Evolutionary conservation across 2,113 vertebrate species (phyloP).

Genomic region (Pygoscelis adeliae): DNA sequence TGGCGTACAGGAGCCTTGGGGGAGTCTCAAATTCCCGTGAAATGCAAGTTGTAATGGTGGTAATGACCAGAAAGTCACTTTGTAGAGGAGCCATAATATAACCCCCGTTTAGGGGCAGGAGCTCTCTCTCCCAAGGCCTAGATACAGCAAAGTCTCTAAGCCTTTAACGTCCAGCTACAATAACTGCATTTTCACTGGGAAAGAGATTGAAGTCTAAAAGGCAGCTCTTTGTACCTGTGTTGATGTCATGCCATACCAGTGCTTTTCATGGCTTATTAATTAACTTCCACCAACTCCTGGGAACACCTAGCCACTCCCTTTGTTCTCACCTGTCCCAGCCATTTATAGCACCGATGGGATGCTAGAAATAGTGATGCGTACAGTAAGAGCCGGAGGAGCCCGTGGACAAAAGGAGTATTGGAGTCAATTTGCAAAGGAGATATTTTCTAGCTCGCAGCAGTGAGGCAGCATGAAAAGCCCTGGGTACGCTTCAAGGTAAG

Average conservation of each 20-base stretch:
- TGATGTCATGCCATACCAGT: rapidly evolving
- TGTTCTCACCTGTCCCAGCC: background rate
- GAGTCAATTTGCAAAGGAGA: background rate
- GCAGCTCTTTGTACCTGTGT: background rate
- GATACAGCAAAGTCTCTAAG: background rate
- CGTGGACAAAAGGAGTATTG: background rate
- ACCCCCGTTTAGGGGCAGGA: rapidly evolving
- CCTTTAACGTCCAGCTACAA: background rate
- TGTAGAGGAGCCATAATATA: background rate
- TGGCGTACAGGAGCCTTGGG: background rate
- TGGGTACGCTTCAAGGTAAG: conserved; percentile 19
- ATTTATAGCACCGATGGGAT: background rate
- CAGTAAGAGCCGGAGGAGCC: background rate
- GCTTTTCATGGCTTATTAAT: background rate
- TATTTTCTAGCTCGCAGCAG: background rate
- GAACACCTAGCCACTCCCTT: conserved; percentile 24
- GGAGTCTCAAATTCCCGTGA: background rate
- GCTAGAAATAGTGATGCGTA: background rate
- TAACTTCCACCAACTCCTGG: background rate
- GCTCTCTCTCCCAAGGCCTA: background rate
- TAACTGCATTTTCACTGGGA: background rate
- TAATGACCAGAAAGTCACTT: background rate
- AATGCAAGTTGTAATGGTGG: background rate
- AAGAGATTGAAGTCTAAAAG: background rate
- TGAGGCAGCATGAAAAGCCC: conserved; percentile 3